phyloP scores from a whole-genome alignment of 2,888 invertebrate genomes.

The Drosophila multiciliata region DNA sequence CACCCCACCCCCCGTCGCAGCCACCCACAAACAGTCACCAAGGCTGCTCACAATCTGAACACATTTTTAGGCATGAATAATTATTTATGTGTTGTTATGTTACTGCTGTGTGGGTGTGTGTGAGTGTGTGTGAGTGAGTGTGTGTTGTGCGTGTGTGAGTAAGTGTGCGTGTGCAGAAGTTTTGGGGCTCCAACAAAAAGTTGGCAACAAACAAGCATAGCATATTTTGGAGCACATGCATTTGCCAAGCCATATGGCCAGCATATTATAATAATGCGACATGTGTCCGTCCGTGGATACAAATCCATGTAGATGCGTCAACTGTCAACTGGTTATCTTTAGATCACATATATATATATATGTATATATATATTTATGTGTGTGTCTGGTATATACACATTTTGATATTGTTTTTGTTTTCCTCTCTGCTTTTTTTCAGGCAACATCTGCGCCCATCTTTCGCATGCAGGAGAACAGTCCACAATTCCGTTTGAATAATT shows the following conservation, averaged over 20 bases:
- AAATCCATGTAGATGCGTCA: constrained; percentile 17
- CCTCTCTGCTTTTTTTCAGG: constrained; percentile 77
- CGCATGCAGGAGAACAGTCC: constrained; percentile 88
- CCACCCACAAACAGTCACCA: not conserved
- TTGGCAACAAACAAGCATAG: constrained; percentile 48
- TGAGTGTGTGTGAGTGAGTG: not conserved
- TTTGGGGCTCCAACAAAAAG: constrained; percentile 26
- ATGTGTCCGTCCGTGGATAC: constrained; percentile 18
- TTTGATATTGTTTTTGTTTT: constrained; percentile 12
- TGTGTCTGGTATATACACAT: not conserved
- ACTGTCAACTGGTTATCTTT: constrained; percentile 44
- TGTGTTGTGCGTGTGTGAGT: constrained; percentile 2
- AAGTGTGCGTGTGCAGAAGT: constrained; percentile 24
- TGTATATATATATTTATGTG: no score
- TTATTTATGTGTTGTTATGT: constrained; percentile 67
- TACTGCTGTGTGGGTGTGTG: constrained; percentile 2
- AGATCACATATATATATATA: not conserved
- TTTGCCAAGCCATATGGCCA: constrained; percentile 51
- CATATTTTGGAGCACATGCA: constrained; percentile 51
- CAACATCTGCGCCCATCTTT: constrained; percentile 87
- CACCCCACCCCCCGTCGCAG: not conserved
- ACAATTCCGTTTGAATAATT: constrained; percentile 89
- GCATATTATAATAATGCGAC: constrained; percentile 54
- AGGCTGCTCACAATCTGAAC: constrained; percentile 18
- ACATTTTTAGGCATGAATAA: constrained; percentile 80